Conservation (phyloP, 2,797 vertebrate species). For the Bovichtus diacanthus region DNA sequence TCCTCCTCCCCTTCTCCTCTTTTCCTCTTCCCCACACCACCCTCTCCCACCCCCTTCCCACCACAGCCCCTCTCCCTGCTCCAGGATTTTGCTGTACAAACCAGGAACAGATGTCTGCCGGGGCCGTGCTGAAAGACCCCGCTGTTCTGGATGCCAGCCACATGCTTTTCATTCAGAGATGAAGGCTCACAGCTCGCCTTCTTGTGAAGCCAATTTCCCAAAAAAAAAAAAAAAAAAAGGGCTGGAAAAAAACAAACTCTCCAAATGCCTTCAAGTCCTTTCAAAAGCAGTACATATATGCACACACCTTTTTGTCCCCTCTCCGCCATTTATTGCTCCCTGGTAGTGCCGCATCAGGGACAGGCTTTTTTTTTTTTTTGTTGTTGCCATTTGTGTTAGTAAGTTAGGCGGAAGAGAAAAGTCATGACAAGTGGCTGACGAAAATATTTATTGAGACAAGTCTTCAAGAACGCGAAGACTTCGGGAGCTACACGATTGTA, state of each 20-base stretch:
- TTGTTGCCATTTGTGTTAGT: slow-evolving; percentile 10
- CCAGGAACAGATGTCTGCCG: slow-evolving; percentile 88
- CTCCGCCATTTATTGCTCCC: slow-evolving; percentile 38
- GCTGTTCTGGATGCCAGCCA: slow-evolving; percentile 90
- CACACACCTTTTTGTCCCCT: slow-evolving; percentile 75
- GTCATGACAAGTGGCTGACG: slow-evolving; percentile 34
- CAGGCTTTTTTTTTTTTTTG: slow-evolving; percentile 13
- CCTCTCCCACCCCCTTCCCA: slow-evolving; percentile 65
- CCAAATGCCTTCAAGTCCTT: slow-evolving; percentile 82
- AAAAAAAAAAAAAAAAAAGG: slow-evolving; percentile 55
- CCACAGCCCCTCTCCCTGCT: slow-evolving; percentile 79
- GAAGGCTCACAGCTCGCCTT: slow-evolving; percentile 87
- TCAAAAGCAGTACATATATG: slow-evolving; percentile 78
- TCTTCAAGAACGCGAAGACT: slow-evolving; percentile 5
- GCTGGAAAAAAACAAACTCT: slow-evolving; percentile 80
- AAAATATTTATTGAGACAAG: slow-evolving; percentile 41
- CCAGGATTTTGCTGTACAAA: slow-evolving; percentile 87
- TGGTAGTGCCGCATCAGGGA: slow-evolving; percentile 24
- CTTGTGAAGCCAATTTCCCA: slow-evolving; percentile 85
- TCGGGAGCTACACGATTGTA: background rate
- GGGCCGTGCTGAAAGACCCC: slow-evolving; percentile 88
- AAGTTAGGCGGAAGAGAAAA: slow-evolving; percentile 30
- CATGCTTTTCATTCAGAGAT: slow-evolving; percentile 91
- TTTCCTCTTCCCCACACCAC: slow-evolving; percentile 50
- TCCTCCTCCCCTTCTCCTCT: slow-evolving; percentile 51